These are phyloP conservation scores for Beris morrisii DNA, from an alignment of 2,888 invertebrate species.

Conservation along the genomic window DNA sequence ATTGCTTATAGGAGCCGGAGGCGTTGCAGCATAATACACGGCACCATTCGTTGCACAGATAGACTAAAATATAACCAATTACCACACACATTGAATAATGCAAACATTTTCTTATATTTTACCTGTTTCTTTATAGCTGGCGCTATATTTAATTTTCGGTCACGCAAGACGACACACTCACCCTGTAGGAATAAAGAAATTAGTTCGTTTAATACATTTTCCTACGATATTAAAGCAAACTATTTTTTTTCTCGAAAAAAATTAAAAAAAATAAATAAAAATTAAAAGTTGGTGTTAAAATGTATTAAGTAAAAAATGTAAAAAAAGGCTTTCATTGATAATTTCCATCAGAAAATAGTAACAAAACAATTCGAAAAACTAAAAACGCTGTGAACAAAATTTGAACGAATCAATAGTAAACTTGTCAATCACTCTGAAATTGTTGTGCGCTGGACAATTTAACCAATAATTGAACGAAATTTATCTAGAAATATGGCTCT, in stretches of 20 bases:
- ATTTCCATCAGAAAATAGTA: slow-evolving; percentile 22
- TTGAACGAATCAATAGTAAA: slow-evolving; percentile 26
- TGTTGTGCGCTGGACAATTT: slow-evolving; percentile 35
- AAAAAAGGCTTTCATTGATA: slow-evolving; percentile 33
- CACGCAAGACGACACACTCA: slow-evolving; percentile 75
- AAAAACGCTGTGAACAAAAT: slow-evolving; percentile 37
- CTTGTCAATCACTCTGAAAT: slow-evolving; percentile 36
- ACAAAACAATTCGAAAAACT: slow-evolving; percentile 29
- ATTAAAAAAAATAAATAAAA: too few relatives aligned
- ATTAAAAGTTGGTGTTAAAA: slow-evolving; percentile 11
- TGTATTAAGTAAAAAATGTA: slow-evolving; percentile 24
- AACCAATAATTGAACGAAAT: slow-evolving; percentile 32
- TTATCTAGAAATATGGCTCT: slow-evolving; percentile 34
- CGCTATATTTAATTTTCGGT: slow-evolving; percentile 82
- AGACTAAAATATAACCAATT: slow-evolving; percentile 47
- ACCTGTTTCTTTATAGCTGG: slow-evolving; percentile 85
- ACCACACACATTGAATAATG: background rate
- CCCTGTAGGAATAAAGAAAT: slow-evolving; percentile 56
- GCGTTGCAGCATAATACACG: slow-evolving; percentile 57
- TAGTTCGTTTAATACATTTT: slow-evolving; percentile 14
- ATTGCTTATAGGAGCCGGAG: slow-evolving; percentile 57
- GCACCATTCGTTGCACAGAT: slow-evolving; percentile 57
- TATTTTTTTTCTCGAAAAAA: background rate
- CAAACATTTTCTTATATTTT: slow-evolving; percentile 41
- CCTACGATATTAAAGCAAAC: slow-evolving; percentile 7